Conservation (phyloP, 2,797 vertebrate genomes). For the Poeciliopsis gracilis region DNA sequence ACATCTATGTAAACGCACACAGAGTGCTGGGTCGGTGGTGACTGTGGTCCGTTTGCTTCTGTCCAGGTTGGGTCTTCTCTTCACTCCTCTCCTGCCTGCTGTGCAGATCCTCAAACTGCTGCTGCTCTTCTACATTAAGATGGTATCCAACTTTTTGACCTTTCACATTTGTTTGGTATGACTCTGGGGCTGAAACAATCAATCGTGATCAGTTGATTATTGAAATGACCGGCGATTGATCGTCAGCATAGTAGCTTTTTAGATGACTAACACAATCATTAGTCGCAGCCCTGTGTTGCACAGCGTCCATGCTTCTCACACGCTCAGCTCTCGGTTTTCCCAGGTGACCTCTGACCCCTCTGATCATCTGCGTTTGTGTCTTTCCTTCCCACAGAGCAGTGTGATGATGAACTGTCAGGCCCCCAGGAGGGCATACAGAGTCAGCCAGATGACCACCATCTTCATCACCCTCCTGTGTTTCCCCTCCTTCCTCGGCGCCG, state of each 20-base stretch:
- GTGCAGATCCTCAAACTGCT: conserved; percentile 90
- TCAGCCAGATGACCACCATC: conserved; percentile 90
- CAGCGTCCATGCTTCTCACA: too few relatives aligned
- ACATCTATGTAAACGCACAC: rapidly evolving
- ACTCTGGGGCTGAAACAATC: too few relatives aligned
- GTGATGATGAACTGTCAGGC: conserved; percentile 94
- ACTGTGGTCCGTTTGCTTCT: conserved; percentile 24
- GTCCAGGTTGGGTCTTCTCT: conserved; percentile 90
- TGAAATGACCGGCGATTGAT: too few relatives aligned
- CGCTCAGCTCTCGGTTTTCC: background rate
- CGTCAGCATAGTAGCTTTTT: too few relatives aligned
- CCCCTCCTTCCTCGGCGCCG: conserved; percentile 89
- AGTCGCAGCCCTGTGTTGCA: background rate
- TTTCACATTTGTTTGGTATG: background rate
- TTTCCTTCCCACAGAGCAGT: conserved; percentile 81
- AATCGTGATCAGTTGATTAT: too few relatives aligned
- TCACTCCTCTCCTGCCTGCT: conserved; percentile 87
- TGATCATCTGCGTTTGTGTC: background rate
- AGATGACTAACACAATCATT: too few relatives aligned
- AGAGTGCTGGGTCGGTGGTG: background rate
- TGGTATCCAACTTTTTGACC: conserved; percentile 75
- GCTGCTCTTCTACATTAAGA: conserved; percentile 92
- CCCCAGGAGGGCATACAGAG: conserved; percentile 89
- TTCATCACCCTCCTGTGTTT: conserved; percentile 94
- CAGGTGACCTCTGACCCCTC: conserved; percentile 24